Evolutionary conservation across 2,888 invertebrate genomes (phyloP), one percentile per base, ranked within the genome.

Genomic region (Microdon myrmicae): DNA sequence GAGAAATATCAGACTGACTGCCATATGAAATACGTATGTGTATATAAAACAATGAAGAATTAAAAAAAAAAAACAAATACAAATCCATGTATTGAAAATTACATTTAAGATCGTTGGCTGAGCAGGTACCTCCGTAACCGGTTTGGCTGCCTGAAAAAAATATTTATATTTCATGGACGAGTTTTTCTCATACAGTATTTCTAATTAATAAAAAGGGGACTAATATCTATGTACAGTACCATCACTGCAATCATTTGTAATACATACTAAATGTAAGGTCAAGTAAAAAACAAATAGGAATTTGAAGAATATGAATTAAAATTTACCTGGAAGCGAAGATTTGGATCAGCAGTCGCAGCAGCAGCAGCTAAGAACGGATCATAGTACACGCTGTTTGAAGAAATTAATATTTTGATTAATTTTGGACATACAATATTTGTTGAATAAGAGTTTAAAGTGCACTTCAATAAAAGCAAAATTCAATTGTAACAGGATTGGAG

Each of bases 281-380:
- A 23, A 8, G 10, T 38, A 9, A 20, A 22, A 22, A 22, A 5
- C 8, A 22, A 22, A 8, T 6, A 8, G 8, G 22, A 22, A 22
- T 22, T 22, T 22, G 22, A 5, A 22, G n/a, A n/a, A n/a, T n/a
- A n/a, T n/a, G n/a, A n/a, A n/a, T n/a, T n/a, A n/a, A n/a, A n/a
- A 60, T 45, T 86, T 85, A 94, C 94, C 90, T 94, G 94, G 75
- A 94, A 85, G 84, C 94, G 90, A 83, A 92, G 92, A 84, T 90
- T 91, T 70, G 90, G 90, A 83, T 93, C 93, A 74, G 90, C 89
- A 73, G 73, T 83, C 69, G 90, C 90, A 73, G 88, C 87, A 69
- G 92, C 92, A 71, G 92, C 92, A 71, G 94, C 93, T 84, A 96
- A 84, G 87, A 94, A 94, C 75, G 94, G 95, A 85, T 96, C 95